Evolutionary conservation across 2,888 invertebrate genomes (phyloP), one percentile per base, ranked within the genome.

Genomic region (Tuta absoluta): DNA sequence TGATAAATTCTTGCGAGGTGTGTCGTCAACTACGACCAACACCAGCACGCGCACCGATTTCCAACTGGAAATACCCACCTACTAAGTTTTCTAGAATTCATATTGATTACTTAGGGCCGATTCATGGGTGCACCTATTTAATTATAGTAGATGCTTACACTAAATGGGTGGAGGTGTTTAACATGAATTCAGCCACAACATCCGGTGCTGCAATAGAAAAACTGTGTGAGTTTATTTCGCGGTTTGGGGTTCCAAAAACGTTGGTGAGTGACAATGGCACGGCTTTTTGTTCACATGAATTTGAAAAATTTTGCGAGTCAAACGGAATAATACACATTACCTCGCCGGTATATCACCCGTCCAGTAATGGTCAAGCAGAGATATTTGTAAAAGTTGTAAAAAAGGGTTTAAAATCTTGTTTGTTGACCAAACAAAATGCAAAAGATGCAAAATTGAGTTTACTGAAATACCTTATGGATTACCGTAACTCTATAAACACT

Each of bases 31-130:
- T 57, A n/a, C 56, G 56, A 5, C 45, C 56, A 2, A n/a, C 57
- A 1, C 62, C 62, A 5, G 12, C 53, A 4, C 62, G 62, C 7
- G 65, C 60, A 12, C 60, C 63, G 3, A 23, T 60, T 4, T 17
- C 63, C 14, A 33, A 48, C 3, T 65, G 65, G 67, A 53, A 48
- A 0, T 58, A 61, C 12, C 65, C 64, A 4, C 33, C 60, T 5
- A 1, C 11, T 0, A 41, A 51, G n/a, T 66, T 63, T 24, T 17
- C 64, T 41, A 59, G 68, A 19, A 11, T 69, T 11, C 68, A 69
- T 38, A 28, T 68, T 2, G 72, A 73, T 63, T 69, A 69, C 17
- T 56, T 72, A 3, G 70, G 71, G 5, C 71, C 72, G 0, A 28
- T 70, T n/a, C 57, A 64, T 21, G 56, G 49, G 23, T 41, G 62